Base-by-base conservation (phyloP, 2,888 invertebrate genomes). In the Apamea monoglypha region DNA sequence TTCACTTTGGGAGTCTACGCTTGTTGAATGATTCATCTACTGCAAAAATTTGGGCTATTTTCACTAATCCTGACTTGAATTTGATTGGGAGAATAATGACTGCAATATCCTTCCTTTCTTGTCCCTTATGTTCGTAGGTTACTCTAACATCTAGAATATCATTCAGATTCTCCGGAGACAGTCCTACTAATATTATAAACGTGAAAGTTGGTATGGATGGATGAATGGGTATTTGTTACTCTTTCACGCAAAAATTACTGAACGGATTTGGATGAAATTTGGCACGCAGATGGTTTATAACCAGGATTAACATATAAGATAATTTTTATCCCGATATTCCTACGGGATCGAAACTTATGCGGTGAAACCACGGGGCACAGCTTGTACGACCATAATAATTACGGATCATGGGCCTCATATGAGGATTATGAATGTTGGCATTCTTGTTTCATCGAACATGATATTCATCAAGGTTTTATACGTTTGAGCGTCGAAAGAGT, bases 11-110 rank as follows among this genome's bases (percentile, higher is more conserved):
- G 12, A 44, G 32, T 36, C 14, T 61, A 29, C 0, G 18, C 1
- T 29, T 68, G 50, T 21, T 61, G 40, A 78, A 68, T 61, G 78
- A 80, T 10, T 78, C 32, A n/a, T n/a, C n/a, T n/a, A n/a, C n/a
- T n/a, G n/a, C n/a, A n/a, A n/a, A n/a, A n/a, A n/a, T n/a, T n/a
- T n/a, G n/a, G n/a, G n/a, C n/a, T n/a, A n/a, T n/a, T n/a, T n/a
- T n/a, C n/a, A n/a, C n/a, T n/a, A n/a, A n/a, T n/a, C n/a, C n/a
- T n/a, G n/a, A n/a, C n/a, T n/a, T n/a, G n/a, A n/a, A n/a, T n/a
- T n/a, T n/a, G 40, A 44, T 44, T 44, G 12, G n/a, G 18, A 68
- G n/a, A 29, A 44, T 44, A 2, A n/a, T 72, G 44, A 18, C 32
- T 56, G 16, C 32, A 47, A 6, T 4, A 44, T 44, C 32, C 32